A percentile compares a stretch with the other conserved stretches of the same genome.
Conservation (phyloP, 2,113 vertebrate species). For the Myrmecobius fasciatus region DNA sequence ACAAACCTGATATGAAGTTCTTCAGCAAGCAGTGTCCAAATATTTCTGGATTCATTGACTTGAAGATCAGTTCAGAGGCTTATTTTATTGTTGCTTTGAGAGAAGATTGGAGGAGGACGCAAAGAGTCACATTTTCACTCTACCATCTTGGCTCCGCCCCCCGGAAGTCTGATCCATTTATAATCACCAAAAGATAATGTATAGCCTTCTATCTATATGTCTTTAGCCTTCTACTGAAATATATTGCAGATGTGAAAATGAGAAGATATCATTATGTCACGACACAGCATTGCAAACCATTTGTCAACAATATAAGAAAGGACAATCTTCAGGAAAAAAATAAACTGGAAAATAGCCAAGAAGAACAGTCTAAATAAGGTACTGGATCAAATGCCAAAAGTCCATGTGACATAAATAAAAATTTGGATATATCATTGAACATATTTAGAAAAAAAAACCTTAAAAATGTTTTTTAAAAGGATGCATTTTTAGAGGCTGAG, state of each 20-base stretch:
- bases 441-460: constrained; percentile 38
- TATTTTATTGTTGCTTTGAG: too few relatives aligned
- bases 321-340: constrained; percentile 23
- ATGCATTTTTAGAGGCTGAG: constrained; percentile 14
- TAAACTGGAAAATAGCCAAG: constrained; percentile 20
- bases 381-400: constrained; percentile 35
- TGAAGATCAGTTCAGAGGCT: too few relatives aligned
- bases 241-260: constrained; percentile 59
- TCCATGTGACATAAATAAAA: neutral
- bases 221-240: constrained; percentile 64
- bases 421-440: constrained; percentile 1
- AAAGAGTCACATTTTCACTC: too few relatives aligned
- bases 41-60: too few relatives aligned
- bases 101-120: too few relatives aligned
- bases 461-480: constrained; percentile 1
- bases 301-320: constrained; percentile 52
- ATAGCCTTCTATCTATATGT: constrained; percentile 45
- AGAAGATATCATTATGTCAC: constrained; percentile 62
- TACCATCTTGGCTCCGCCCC: too few relatives aligned
- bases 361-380: constrained; percentile 6
- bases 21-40: too few relatives aligned
- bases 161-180: constrained; percentile 34
- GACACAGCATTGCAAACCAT: constrained; percentile 53
- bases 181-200: constrained; percentile 59
- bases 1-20: too few relatives aligned